Evolutionary conservation across 1,140 invertebrate species (phyloP).

Genomic region (Zaprionus ornatus): DNA sequence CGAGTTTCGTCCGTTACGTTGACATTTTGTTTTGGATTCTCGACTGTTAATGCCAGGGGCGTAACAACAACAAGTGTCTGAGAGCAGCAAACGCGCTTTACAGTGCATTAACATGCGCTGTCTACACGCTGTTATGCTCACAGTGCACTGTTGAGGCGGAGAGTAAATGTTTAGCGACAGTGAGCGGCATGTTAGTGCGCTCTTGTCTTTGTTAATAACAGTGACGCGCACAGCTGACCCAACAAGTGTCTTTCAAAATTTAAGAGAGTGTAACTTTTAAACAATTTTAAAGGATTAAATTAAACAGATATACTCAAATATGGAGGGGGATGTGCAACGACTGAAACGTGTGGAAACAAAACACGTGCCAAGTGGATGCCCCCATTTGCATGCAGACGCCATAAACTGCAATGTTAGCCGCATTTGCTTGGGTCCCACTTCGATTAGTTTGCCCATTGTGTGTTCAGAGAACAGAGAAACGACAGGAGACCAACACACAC

Average conservation of each 20-base stretch:
- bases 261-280: constrained; percentile 3
- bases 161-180: neutral
- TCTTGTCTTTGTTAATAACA: constrained; percentile 2
- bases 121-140: constrained; percentile 8
- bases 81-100: constrained; percentile 25
- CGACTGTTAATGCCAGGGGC: constrained; percentile 43
- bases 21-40: constrained; percentile 68
- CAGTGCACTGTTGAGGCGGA: constrained; percentile 1
- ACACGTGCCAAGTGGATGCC: constrained; percentile 52
- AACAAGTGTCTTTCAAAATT: constrained; percentile 60
- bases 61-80: constrained; percentile 50
- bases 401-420: constrained; percentile 59
- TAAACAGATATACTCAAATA: neutral
- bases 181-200: neutral
- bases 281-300: neutral
- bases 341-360: constrained; percentile 49
- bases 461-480: neutral
- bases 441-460: constrained; percentile 64
- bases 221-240: constrained; percentile 27
- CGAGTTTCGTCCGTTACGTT: constrained; percentile 63
- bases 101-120: constrained; percentile 3
- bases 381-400: constrained; percentile 72
- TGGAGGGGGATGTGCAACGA: neutral
- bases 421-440: constrained; percentile 43
- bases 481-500: constrained; percentile 7